Evolutionary conservation across 1,140 invertebrate species (phyloP).

Genomic region (Heliconius hermathena): DNA sequence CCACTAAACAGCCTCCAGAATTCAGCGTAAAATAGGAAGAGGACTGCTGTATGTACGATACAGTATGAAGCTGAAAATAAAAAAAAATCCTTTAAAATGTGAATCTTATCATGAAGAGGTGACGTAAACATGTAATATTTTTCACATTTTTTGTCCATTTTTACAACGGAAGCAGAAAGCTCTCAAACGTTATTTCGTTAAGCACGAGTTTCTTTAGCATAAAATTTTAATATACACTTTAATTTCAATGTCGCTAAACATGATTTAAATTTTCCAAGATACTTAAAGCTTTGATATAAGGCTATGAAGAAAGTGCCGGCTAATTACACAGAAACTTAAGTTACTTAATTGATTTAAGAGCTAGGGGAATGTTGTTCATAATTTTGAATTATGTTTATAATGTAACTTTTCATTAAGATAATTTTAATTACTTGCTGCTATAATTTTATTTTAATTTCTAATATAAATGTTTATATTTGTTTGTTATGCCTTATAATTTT

Average conservation of each 20-base stretch:
- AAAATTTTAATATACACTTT: conserved; percentile 11
- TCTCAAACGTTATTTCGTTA: background rate
- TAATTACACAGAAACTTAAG: conserved; percentile 41
- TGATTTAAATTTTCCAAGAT: conserved; percentile 26
- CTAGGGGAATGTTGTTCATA: conserved; percentile 23
- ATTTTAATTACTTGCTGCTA: too few relatives aligned
- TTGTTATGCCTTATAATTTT: too few relatives aligned
- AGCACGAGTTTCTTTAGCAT: background rate
- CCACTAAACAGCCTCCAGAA: too few relatives aligned
- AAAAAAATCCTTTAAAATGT: too few relatives aligned
- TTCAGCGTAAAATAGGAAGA: too few relatives aligned
- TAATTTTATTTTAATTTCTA: too few relatives aligned
- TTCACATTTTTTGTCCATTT: background rate
- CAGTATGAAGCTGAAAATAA: too few relatives aligned
- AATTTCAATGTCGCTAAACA: conserved; percentile 4
- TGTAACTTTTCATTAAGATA: background rate
- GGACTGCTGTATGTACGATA: too few relatives aligned
- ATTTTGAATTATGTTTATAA: conserved; percentile 20
- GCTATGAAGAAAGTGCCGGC: conserved; percentile 33
- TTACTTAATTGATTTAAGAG: conserved; percentile 40
- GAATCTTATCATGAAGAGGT: too few relatives aligned
- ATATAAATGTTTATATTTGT: too few relatives aligned
- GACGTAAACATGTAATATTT: too few relatives aligned
- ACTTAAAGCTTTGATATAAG: conserved; percentile 25
- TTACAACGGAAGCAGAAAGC: background rate